Evolutionary conservation across 2,888 invertebrate genomes (phyloP).

Genomic region (Mesoligia furuncula): DNA sequence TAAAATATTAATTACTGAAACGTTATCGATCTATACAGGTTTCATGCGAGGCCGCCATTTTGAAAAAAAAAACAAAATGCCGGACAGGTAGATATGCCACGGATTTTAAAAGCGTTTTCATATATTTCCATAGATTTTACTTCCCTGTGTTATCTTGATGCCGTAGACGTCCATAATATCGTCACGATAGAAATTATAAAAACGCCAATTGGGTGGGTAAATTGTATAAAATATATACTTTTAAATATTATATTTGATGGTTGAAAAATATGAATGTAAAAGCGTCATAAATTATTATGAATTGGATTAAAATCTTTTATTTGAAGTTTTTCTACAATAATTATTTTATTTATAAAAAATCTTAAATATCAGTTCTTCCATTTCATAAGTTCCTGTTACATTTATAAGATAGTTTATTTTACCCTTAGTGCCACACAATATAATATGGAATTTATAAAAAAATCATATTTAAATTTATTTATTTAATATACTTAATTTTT

Average conservation of each 20-base stretch:
- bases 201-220: slow-evolving; percentile 8
- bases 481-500: not conserved
- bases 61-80: too few relatives aligned
- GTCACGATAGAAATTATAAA: not conserved
- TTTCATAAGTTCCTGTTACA: slow-evolving; percentile 51
- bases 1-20: too few relatives aligned
- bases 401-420: slow-evolving; percentile 42
- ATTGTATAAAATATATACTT: slow-evolving; percentile 7
- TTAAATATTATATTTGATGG: slow-evolving; percentile 10
- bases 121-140: not conserved
- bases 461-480: not conserved
- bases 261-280: slow-evolving; percentile 9
- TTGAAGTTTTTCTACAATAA: not conserved
- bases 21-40: too few relatives aligned
- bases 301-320: slow-evolving; percentile 10
- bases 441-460: not conserved
- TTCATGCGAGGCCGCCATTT: too few relatives aligned
- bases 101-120: not conserved
- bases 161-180: not conserved
- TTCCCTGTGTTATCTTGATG: not conserved
- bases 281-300: slow-evolving; percentile 11
- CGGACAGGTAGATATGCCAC: too few relatives aligned
- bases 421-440: slow-evolving; percentile 1
- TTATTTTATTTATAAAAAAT: not conserved
- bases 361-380: slow-evolving; percentile 23